Evolutionary conservation across 2,113 vertebrate genomes (phyloP).

Genomic region (Colinus virginianus): DNA sequence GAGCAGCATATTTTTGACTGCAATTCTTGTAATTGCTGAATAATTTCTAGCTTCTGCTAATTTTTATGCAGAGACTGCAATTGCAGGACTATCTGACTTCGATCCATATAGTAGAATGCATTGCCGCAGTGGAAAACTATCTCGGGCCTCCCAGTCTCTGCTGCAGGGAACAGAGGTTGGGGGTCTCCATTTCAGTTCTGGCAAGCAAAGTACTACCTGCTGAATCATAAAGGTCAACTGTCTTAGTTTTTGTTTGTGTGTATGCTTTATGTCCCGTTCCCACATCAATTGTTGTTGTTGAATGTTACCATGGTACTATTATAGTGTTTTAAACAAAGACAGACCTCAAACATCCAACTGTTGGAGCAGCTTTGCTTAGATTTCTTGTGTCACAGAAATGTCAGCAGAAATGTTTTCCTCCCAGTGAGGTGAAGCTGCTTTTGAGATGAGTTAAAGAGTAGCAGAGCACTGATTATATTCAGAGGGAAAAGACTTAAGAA

Average conservation of each 20-base stretch:
- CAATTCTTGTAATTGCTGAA: conserved; percentile 5
- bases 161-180: background rate
- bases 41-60: background rate
- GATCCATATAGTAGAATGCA: background rate
- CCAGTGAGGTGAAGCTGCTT: background rate
- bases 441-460: background rate
- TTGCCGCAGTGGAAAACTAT: background rate
- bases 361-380: background rate
- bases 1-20: conserved; percentile 12
- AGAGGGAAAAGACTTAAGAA: background rate
- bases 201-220: background rate
- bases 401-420: background rate
- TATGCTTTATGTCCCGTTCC: background rate
- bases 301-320: background rate
- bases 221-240: background rate
- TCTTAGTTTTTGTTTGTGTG: background rate
- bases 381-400: background rate
- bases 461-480: background rate
- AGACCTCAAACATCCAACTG: background rate
- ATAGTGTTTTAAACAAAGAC: background rate
- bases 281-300: background rate
- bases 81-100: background rate
- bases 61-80: background rate
- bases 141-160: background rate
- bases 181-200: background rate